phyloP scores from a whole-genome alignment of 2,888 invertebrate species.

The Meganola albula region DNA sequence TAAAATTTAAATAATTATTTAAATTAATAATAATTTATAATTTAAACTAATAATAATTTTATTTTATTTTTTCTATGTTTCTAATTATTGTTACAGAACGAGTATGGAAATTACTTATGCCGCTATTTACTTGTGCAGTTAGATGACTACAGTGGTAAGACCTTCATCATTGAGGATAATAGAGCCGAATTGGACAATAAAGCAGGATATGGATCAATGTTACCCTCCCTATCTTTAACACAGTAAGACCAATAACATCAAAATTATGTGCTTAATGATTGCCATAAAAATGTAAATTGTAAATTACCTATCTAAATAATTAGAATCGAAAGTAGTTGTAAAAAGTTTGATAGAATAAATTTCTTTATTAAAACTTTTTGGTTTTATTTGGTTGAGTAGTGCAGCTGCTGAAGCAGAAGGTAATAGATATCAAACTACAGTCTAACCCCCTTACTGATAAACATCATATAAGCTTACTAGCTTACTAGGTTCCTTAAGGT shows the following conservation, averaged over 20 bases:
- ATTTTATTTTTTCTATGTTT: slow-evolving; percentile 5
- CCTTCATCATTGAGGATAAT: slow-evolving; percentile 89
- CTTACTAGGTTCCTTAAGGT: no score
- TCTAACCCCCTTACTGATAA: no score
- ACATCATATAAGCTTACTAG: no score
- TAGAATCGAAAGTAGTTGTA: slow-evolving; percentile 29
- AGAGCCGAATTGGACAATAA: slow-evolving; percentile 67
- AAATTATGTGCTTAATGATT: no score
- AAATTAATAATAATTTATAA: no score
- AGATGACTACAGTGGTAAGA: slow-evolving; percentile 85
- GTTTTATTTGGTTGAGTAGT: background rate
- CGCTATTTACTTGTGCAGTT: slow-evolving; percentile 90
- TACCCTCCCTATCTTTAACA: slow-evolving; percentile 50
- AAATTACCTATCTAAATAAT: slow-evolving; percentile 15
- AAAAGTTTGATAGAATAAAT: slow-evolving; percentile 32
- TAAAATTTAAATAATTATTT: no score
- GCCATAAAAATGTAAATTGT: slow-evolving; percentile 24
- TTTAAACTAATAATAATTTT: no score
- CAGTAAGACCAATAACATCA: no score
- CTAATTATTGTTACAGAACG: slow-evolving; percentile 79
- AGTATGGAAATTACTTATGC: slow-evolving; percentile 86
- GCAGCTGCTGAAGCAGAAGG: no score
- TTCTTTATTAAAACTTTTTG: slow-evolving; percentile 1
- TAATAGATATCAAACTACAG: no score
- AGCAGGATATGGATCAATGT: slow-evolving; percentile 33